Evolutionary conservation across 92 coral and sea anemone species (phyloP).

Genomic region (Metridium senile): DNA sequence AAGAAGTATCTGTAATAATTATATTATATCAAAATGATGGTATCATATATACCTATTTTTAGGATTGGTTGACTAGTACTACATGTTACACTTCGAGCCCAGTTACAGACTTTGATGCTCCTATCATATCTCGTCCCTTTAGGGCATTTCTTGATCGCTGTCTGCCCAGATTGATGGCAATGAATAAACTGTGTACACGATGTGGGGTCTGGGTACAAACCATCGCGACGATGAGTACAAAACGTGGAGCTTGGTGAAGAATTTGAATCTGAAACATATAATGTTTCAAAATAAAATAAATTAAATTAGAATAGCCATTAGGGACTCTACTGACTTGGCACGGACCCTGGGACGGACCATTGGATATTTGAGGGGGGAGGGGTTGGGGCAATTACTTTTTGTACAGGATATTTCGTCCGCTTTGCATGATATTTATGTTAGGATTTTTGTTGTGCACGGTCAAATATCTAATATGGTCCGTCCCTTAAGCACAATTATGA

Average conservation of each 20-base stretch:
- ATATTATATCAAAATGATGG: too few species aligned
- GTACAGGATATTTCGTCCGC: too few species aligned
- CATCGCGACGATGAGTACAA: constrained; percentile 19
- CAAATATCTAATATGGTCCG: too few species aligned
- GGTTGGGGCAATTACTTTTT: too few species aligned
- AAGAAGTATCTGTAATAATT: neutral
- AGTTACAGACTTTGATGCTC: constrained; percentile 19
- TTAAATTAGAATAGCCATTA: too few species aligned
- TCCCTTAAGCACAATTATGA: too few species aligned
- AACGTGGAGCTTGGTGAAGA: constrained; percentile 11
- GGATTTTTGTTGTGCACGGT: too few species aligned
- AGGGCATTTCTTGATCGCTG: constrained; percentile 14
- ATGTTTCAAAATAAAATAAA: too few species aligned
- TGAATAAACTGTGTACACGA: constrained; percentile 18
- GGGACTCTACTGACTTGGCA: too few species aligned
- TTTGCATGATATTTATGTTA: too few species aligned
- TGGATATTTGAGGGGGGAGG: too few species aligned
- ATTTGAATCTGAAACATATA: constrained; percentile 18
- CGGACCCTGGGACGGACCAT: too few species aligned
- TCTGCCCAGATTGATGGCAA: constrained; percentile 21
- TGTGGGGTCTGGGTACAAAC: constrained; percentile 26
- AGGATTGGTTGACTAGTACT: neutral
- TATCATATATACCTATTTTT: neutral
- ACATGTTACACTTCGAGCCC: constrained; percentile 6
- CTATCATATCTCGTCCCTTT: constrained; percentile 7